phyloP scores from a whole-genome alignment of 2,797 vertebrate genomes.

The Cryptoprocta ferox region DNA sequence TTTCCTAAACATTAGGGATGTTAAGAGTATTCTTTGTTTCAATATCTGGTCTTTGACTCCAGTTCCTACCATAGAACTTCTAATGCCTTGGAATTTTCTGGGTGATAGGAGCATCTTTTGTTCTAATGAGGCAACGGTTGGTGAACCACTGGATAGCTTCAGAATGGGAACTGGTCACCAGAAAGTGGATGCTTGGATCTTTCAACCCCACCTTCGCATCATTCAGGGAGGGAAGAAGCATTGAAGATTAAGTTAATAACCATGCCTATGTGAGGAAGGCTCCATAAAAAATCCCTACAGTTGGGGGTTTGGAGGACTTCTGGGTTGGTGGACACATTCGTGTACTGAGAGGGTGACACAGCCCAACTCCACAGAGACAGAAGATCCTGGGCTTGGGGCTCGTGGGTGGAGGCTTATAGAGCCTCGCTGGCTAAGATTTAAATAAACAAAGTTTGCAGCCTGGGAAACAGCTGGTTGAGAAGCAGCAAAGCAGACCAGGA shows the following conservation, averaged over 20 bases:
- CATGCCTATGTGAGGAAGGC: background rate
- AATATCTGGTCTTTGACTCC: background rate
- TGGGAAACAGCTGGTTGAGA: no score
- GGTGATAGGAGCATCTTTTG: background rate
- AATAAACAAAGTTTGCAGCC: no score
- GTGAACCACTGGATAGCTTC: background rate
- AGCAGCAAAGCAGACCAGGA: no score
- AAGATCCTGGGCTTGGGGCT: background rate
- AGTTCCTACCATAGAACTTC: background rate
- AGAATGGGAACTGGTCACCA: background rate
- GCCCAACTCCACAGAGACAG: background rate
- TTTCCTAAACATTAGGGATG: background rate
- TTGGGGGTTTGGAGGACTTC: background rate
- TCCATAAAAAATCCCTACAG: background rate
- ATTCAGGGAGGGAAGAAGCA: background rate
- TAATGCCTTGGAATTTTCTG: background rate
- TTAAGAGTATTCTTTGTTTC: background rate
- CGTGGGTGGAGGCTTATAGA: no score
- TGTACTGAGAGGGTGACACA: background rate
- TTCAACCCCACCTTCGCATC: background rate
- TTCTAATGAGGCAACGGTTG: background rate
- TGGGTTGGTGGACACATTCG: background rate
- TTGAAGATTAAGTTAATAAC: background rate
- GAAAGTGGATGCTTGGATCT: background rate
- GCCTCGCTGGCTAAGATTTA: no score